Evolutionary conservation across 2,888 invertebrate genomes (phyloP), one percentile per base, ranked within the genome.

Genomic region (Patella ulyssiponensis): DNA sequence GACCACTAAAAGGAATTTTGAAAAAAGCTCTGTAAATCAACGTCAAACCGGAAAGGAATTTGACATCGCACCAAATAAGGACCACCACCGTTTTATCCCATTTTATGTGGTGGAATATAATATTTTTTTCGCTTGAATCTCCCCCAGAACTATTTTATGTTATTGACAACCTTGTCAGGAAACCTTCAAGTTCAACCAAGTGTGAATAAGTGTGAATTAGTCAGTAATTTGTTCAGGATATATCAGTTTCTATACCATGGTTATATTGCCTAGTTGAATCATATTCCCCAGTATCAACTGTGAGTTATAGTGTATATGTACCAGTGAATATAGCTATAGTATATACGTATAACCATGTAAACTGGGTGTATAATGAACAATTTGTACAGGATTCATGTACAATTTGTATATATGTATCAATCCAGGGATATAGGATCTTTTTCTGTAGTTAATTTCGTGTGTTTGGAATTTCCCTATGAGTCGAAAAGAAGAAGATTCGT

Each of bases 391-490:
- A 23, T 64, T 64, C 53, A 52, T 53, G 71, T 71, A 64, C 71
- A 74, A 51, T 54, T 71, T 69, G 74, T 78, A 76, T 76, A 71
- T 78, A 80, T 80, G 80, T 80, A 75, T 78, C 80, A 53, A 20
- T 69, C 72, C 53, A 23, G 58, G 78, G 72, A 78, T 56, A 20
- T 71, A 53, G 20, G 70, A 72, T 78, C 71, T 27, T 73, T 74
- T 78, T 78, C 77, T 73, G 69, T 73, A 74, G 78, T 74, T 51
- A 54, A 71, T 58, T 70, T 53, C 33, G 64, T 73, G 73, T 69
- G 69, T 74, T 74, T 80, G 78, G 74, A 76, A 51, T 76, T 75
- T 71, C 73, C 78, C 52, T 78, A 86, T 85, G 85, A 84, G 81
- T 75, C 84, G 84, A 44, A 81, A 76, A 73, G 77, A 81, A 64